These are phyloP conservation scores for Eulemur coronatus DNA, from an alignment of 2,797 vertebrate genomes.

Conservation along the genomic window DNA sequence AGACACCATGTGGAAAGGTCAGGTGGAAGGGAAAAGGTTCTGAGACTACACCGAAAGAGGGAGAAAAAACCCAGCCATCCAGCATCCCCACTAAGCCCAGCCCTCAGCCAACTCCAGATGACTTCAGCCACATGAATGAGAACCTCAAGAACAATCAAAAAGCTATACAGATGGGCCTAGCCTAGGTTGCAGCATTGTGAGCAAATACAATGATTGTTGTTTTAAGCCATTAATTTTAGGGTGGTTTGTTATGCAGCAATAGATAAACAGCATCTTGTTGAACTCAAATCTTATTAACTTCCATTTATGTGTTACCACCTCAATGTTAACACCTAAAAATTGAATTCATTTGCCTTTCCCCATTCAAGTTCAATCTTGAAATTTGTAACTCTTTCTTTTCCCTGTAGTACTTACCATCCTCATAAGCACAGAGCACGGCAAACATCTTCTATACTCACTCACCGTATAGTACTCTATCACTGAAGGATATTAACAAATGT, in stretches of 20 bases:
- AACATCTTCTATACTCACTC: not conserved
- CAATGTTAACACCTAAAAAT: constrained; percentile 18
- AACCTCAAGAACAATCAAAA: not conserved
- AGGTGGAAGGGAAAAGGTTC: not conserved
- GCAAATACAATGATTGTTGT: not conserved
- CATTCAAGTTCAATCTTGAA: not conserved
- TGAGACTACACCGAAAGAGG: not conserved
- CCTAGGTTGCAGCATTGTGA: not conserved
- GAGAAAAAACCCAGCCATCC: not conserved
- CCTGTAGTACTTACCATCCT: not conserved
- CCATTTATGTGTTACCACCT: not conserved
- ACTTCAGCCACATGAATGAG: not conserved
- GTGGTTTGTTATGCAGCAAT: not conserved
- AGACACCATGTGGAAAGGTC: not conserved
- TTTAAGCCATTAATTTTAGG: not conserved
- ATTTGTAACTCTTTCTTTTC: not conserved
- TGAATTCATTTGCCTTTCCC: not conserved
- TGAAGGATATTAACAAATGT: not conserved
- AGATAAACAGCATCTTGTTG: not conserved
- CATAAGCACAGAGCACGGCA: not conserved
- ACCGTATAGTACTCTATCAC: not conserved
- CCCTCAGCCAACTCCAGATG: not conserved
- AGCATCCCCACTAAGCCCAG: not conserved
- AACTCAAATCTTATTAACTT: not conserved
- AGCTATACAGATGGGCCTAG: not conserved